Evolutionary conservation across 1,140 invertebrate species (phyloP), one percentile per base, ranked within the genome.

Genomic region (Drosophila nannoptera): DNA sequence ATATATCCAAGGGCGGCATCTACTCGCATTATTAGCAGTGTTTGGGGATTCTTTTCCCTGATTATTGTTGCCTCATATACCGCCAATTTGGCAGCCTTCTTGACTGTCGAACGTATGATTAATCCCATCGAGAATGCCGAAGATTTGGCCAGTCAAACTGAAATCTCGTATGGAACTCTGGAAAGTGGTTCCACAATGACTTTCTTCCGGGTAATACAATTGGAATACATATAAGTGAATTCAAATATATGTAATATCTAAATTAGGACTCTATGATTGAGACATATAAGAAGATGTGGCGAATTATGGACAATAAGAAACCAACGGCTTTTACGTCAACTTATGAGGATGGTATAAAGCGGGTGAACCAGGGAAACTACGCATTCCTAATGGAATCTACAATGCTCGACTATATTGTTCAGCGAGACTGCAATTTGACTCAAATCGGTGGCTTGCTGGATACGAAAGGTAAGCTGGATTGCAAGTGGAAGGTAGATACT

Each of bases 61-160:
- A 98, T 98, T 69, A 97, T 98, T 92, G 96, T 97, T 9, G 95
- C 96, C 0, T 97, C 96, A 0, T 99, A 99, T 87, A 99, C 97
- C 0, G 97, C 97, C 0, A 98, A 98, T 90, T 90, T 98, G 43
- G 97, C 97, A 8, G 97, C 97, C 14, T 99, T 98, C 90, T 89
- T 99, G 2, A 98, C 97, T 0, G 94, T 95, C 31, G 95, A 95
- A 32, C 92, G 95, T 42, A 94, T 97, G 93, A 95, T 96, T 12
- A 93, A 94, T 16, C 94, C 96, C 0, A 98, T 99, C 12, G 94
- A 96, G 83, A 93, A 92, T 66, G 96, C 95, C 0, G 96, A 98
- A 73, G 97, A 98, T 89, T 91, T 99, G 9, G 95, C 96, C 0
- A 73, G 74, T 7, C 87, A 88, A 53, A 88, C 87, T 0, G 95